Conservation (phyloP, 2,797 vertebrate species). For the Triplophysa bombifrons region DNA sequence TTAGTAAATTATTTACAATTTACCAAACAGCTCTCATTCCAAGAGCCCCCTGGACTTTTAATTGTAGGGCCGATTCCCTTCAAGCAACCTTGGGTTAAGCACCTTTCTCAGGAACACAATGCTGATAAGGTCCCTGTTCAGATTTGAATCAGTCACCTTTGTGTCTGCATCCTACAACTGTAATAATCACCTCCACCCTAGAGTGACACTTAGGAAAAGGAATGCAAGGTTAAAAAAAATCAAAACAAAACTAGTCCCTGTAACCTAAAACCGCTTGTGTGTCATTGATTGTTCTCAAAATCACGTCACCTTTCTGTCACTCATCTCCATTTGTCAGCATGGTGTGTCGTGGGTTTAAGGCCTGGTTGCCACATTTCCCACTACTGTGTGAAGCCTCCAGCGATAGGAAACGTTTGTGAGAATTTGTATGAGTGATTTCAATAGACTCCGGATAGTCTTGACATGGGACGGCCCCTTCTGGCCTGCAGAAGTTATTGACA, state of each 20-base stretch:
- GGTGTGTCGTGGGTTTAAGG: conserved; percentile 69
- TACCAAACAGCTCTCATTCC: conserved; percentile 38
- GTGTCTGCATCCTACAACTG: not conserved
- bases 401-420: conserved; percentile 39
- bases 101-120: conserved; percentile 23
- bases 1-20: conserved; percentile 37
- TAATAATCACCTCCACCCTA: not conserved
- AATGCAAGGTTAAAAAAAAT: not conserved
- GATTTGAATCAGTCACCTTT: conserved; percentile 4
- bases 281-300: conserved; percentile 52
- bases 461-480: conserved; percentile 39
- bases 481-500: not conserved
- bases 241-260: not conserved
- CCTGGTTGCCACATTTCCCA: conserved; percentile 80
- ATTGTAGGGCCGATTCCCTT: conserved; percentile 24
- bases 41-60: conserved; percentile 3
- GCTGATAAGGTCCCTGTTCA: conserved; percentile 2
- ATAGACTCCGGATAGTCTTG: conserved; percentile 26
- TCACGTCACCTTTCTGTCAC: conserved; percentile 56
- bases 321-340: conserved; percentile 65
- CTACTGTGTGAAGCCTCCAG: conserved; percentile 67
- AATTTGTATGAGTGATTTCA: conserved; percentile 34
- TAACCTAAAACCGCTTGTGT: conserved; percentile 31
- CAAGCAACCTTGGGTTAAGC: conserved; percentile 17
- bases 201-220: not conserved